phyloP scores from a whole-genome alignment of 2,113 vertebrate genomes.

The Sphaerodactylus townsendi region DNA sequence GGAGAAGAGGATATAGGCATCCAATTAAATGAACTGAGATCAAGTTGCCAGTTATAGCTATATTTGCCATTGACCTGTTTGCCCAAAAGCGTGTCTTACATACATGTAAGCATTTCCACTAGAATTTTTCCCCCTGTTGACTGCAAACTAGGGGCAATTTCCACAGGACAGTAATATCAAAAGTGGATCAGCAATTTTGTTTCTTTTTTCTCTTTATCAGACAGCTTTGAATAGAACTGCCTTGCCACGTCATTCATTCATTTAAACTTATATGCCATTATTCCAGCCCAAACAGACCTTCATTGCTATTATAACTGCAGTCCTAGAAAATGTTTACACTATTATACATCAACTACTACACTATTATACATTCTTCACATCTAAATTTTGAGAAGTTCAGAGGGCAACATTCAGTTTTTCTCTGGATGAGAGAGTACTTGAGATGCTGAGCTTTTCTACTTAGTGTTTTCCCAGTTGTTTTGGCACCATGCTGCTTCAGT shows the following conservation, averaged over 20 bases:
- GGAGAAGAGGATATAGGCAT: not conserved
- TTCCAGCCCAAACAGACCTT: not conserved
- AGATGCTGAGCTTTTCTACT: too few species aligned
- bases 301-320: not conserved
- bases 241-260: not conserved
- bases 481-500: too few species aligned
- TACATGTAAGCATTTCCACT: not conserved
- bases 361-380: not conserved
- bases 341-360: not conserved
- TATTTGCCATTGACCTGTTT: not conserved
- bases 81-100: too few species aligned
- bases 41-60: not conserved
- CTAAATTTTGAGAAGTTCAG: not conserved
- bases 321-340: not conserved
- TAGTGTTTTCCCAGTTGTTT: too few species aligned
- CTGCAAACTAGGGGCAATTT: not conserved
- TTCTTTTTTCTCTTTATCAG: not conserved
- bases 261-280: not conserved
- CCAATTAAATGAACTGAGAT: conserved; percentile 6
- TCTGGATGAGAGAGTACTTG: not conserved
- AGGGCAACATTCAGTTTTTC: not conserved
- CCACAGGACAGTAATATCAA: not conserved
- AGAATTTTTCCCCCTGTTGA: not conserved
- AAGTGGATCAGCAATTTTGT: not conserved
- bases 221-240: not conserved